A percentile compares a stretch with the other conserved stretches of the same genome.
Evolutionary conservation across 2,113 vertebrate species (phyloP).

Genomic region (Steatornis caripensis): DNA sequence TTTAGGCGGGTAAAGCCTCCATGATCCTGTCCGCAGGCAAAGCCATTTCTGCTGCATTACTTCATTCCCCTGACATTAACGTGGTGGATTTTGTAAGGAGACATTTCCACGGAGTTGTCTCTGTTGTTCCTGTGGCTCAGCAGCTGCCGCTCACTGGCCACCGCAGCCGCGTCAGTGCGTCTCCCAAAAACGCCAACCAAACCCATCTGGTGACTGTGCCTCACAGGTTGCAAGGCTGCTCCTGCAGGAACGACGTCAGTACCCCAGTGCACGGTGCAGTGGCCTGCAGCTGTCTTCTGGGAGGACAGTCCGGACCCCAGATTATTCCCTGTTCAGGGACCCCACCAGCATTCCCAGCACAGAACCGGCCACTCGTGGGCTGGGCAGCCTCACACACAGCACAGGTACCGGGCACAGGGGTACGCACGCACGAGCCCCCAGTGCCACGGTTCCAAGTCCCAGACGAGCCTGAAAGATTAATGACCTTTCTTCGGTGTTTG

Average conservation of each 20-base stretch:
- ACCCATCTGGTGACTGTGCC: rapidly evolving
- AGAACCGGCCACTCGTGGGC: rapidly evolving
- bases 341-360: background rate
- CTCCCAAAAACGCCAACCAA: background rate
- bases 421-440: rapidly evolving
- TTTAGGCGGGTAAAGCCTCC: background rate
- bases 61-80: background rate
- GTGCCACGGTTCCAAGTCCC: background rate
- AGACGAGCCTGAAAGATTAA: background rate
- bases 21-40: background rate
- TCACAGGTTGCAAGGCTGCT: background rate
- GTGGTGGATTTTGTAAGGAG: background rate
- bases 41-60: background rate
- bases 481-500: background rate
- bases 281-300: background rate
- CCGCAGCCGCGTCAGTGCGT: rapidly evolving
- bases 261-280: rapidly evolving
- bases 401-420: background rate
- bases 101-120: background rate
- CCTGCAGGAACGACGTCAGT: background rate
- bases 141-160: background rate
- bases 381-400: background rate
- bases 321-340: background rate
- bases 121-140: background rate
- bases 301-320: background rate